phyloP scores from a whole-genome alignment of 35 echinoderm and acorn worm genomes.

The Eucidaris tribuloides region DNA sequence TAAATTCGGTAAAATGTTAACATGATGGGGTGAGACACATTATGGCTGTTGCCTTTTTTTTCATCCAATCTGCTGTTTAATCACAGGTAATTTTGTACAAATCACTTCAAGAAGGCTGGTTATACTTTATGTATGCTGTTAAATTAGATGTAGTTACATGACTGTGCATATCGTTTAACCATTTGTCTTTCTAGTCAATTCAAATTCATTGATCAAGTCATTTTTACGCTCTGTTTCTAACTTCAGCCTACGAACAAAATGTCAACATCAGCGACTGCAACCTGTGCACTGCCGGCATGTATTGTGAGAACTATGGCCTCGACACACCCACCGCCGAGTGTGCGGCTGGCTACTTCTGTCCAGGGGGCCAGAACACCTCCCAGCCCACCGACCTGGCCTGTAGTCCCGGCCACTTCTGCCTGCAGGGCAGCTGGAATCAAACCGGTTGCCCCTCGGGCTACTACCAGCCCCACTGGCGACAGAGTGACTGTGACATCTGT shows the following conservation, averaged over 20 bases:
- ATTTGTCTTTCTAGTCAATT: too few relatives aligned
- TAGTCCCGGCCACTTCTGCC: constrained; percentile 94
- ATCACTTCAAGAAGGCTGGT: too few relatives aligned
- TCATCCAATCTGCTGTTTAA: too few relatives aligned
- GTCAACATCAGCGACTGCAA: constrained; percentile 83
- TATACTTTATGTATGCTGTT: too few relatives aligned
- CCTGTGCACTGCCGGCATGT: constrained; percentile 74
- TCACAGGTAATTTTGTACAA: too few relatives aligned
- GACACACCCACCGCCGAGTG: constrained; percentile 52
- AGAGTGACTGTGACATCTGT: constrained; percentile 75
- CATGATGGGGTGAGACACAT: too few relatives aligned
- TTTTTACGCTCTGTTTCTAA: too few relatives aligned
- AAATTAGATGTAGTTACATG: too few relatives aligned
- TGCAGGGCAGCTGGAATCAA: constrained; percentile 70
- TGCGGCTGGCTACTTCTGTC: constrained; percentile 78
- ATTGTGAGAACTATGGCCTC: constrained; percentile 88
- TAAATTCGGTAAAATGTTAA: too few relatives aligned
- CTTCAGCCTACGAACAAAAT: neutral
- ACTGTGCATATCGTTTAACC: too few relatives aligned
- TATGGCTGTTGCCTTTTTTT: too few relatives aligned
- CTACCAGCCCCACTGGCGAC: constrained; percentile 93
- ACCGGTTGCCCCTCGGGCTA: constrained; percentile 83
- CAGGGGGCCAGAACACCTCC: constrained; percentile 83
- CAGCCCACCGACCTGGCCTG: constrained; percentile 83
- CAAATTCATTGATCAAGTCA: too few relatives aligned